Evolutionary conservation across 2,113 vertebrate genomes (phyloP).

Genomic region (Brachirus orientalis): DNA sequence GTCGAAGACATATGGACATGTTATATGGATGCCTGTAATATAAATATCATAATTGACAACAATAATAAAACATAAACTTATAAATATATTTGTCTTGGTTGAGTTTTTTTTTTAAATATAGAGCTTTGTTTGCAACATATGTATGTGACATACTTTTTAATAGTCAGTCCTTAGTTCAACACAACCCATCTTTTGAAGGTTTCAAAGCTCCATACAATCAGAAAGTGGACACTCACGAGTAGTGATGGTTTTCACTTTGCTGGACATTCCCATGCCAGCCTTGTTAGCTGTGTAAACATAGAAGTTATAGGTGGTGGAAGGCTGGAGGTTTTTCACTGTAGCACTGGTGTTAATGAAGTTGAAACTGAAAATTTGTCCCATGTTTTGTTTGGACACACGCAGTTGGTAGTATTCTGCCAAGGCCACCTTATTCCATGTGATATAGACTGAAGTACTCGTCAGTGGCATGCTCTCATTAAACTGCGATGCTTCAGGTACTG

Average conservation of each 20-base stretch:
- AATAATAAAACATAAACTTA: neutral
- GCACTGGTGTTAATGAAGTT: slow-evolving; percentile 38
- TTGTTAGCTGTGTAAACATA: slow-evolving; percentile 74
- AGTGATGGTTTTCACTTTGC: slow-evolving; percentile 73
- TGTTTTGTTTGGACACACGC: slow-evolving; percentile 43
- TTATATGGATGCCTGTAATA: neutral
- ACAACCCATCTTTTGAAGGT: too few species aligned
- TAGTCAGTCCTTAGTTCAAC: too few species aligned
- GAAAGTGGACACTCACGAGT: slow-evolving; percentile 75
- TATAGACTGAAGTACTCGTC: slow-evolving; percentile 69
- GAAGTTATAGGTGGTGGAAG: slow-evolving; percentile 71
- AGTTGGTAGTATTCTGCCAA: slow-evolving; percentile 71
- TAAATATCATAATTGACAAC: too few species aligned
- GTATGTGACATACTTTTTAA: too few species aligned
- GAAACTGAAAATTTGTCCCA: slow-evolving; percentile 27
- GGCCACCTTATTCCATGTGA: slow-evolving; percentile 67
- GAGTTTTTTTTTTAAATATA: too few species aligned
- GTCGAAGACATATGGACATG: too few species aligned
- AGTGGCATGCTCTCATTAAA: slow-evolving; percentile 47
- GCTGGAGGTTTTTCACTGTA: slow-evolving; percentile 58
- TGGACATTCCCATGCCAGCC: slow-evolving; percentile 68
- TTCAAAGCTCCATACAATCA: neutral
- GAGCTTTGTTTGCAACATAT: too few species aligned
- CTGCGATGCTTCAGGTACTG: slow-evolving; percentile 76
- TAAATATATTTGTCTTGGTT: neutral